Evolutionary conservation across 2,113 vertebrate genomes (phyloP), one percentile per base, ranked within the genome.

Genomic region (Megatriorchis doriae): DNA sequence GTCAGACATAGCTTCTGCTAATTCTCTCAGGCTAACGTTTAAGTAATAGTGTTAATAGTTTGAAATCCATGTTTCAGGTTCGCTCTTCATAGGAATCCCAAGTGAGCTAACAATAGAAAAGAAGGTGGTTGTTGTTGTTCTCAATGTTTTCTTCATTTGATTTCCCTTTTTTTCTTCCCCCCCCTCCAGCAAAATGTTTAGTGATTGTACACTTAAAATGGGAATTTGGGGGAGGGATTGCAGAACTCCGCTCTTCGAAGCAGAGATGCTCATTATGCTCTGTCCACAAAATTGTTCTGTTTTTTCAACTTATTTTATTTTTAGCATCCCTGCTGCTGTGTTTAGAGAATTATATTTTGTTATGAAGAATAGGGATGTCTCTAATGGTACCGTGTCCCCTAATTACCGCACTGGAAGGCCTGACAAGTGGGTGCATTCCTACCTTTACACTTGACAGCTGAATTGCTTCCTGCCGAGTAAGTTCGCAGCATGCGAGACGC

Each of bases 1-100:
- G 83, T 96, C 94, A 92, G 90, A 66, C 17, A 12, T 42, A 13
- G 23, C 68, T 87, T 53, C 56, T 84, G 22, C 88, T 88, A 6
- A 67, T 74, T 94, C 73, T 93, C 29, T 83, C 58, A 40, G 61
- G 36, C 83, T 90, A 86, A 36, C 65, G 90, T 91, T 96, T 93
- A 91, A 95, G 88, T 93, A 91, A 94, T 84, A 73, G 12, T 52
- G 91, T 88, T 94, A 93, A 88, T 79, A 55, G 45, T 80, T 95
- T 86, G 71, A 92, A 95, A 95, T 92, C 25, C 81, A 0, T 96
- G 53, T 74, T 91, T 81, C 38, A 89, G 58, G 63, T 27, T 96
- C 65, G 16, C 11, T 72, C 23, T 53, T 94, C 43, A 45, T 18
- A 84, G 80, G 48, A 84, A 71, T 88, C 42, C 11, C 43, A 59